Conservation (phyloP, 2,113 vertebrate species). For the Poeciliopsis occidentalis region DNA sequence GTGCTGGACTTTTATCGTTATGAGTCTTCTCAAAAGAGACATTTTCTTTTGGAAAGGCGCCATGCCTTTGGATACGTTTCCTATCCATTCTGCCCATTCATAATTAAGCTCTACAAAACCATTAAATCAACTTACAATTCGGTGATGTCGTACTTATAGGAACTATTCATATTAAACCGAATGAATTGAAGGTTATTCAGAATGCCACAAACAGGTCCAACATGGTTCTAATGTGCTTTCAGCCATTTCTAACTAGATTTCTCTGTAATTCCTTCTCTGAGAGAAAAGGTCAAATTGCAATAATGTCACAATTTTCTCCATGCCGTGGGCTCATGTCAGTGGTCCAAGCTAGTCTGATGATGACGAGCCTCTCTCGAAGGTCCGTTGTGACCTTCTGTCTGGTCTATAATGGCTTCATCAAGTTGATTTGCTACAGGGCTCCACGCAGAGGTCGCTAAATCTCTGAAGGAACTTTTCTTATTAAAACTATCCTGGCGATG, state of each 20-base stretch:
- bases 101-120: too few species aligned
- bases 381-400: conserved; percentile 7
- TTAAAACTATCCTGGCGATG: not conserved
- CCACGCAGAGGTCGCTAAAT: not conserved
- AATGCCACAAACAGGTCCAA: not conserved
- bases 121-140: too few species aligned
- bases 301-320: conserved; percentile 9
- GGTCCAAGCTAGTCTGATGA: not conserved
- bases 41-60: too few species aligned
- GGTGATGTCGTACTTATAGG: not conserved
- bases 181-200: not conserved
- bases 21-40: too few species aligned
- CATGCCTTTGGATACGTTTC: too few species aligned
- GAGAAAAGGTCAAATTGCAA: conserved; percentile 33
- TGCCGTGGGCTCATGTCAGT: not conserved
- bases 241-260: conserved; percentile 8
- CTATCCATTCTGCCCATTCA: too few species aligned
- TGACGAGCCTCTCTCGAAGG: conserved; percentile 1
- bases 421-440: conserved; percentile 1
- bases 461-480: conserved; percentile 4
- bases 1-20: too few species aligned
- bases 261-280: not conserved
- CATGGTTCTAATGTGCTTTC: not conserved
- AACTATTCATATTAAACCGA: not conserved
- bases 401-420: conserved; percentile 16